A percentile compares a stretch with the other conserved stretches of the same genome.
These are phyloP conservation scores for Siniperca obscura DNA, from an alignment of 2,797 vertebrate genomes.

Conservation along the genomic window DNA sequence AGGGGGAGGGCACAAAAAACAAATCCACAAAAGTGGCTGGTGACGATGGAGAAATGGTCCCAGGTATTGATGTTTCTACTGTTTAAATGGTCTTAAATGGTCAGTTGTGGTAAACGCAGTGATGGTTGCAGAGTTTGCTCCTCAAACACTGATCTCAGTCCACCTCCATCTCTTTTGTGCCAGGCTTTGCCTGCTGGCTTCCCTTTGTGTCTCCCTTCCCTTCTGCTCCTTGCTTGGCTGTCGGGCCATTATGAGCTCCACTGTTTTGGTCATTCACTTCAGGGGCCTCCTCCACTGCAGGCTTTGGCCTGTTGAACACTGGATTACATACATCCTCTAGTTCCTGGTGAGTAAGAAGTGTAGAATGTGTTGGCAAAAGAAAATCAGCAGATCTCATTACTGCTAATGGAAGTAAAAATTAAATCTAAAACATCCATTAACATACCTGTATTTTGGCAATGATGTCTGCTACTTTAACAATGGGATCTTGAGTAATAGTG, in stretches of 20 bases:
- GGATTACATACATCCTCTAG: slow-evolving; percentile 90
- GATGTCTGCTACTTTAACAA: slow-evolving; percentile 94
- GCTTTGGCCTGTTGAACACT: slow-evolving; percentile 90
- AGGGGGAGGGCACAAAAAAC: slow-evolving; percentile 44
- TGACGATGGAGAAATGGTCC: slow-evolving; percentile 70
- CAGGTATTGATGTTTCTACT: slow-evolving; percentile 63
- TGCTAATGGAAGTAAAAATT: not conserved
- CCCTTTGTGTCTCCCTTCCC: slow-evolving; percentile 85
- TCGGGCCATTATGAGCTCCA: slow-evolving; percentile 87
- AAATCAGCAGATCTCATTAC: slow-evolving; percentile 1
- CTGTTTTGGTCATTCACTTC: slow-evolving; percentile 86
- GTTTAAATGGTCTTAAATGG: slow-evolving; percentile 64
- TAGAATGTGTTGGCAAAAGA: slow-evolving; percentile 1
- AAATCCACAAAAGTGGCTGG: slow-evolving; percentile 69
- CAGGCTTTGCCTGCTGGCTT: slow-evolving; percentile 86
- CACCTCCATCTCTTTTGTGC: slow-evolving; percentile 92
- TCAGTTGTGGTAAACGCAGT: slow-evolving; percentile 35
- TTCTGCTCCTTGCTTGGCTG: slow-evolving; percentile 80
- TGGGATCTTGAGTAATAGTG: slow-evolving; percentile 90
- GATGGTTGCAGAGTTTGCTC: slow-evolving; percentile 52
- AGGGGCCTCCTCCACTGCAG: slow-evolving; percentile 84
- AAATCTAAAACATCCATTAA: not conserved
- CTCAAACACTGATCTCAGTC: slow-evolving; percentile 85
- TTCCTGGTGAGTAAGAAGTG: slow-evolving; percentile 80
- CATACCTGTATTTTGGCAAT: slow-evolving; percentile 91